Evolutionary conservation across 2,797 vertebrate species (phyloP).

Genomic region (Manis crassicaudata): DNA sequence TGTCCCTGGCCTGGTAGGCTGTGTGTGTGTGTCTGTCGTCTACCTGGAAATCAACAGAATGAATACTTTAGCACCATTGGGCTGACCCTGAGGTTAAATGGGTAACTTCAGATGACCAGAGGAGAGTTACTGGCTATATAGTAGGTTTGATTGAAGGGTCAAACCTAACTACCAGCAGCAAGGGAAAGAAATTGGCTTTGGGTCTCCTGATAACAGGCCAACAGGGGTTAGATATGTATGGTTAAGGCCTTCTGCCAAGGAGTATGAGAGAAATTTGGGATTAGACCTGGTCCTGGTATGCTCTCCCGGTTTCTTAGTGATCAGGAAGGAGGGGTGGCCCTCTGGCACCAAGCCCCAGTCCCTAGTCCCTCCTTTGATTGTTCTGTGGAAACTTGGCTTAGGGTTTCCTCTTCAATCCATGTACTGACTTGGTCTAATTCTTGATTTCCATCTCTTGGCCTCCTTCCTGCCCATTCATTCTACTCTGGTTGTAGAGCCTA

Average conservation of each 20-base stretch:
- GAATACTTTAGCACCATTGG: not conserved
- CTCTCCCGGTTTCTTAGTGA: not conserved
- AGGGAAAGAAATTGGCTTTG: not conserved
- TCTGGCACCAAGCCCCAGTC: not conserved
- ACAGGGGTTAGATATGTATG: not conserved
- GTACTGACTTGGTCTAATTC: slow-evolving; percentile 25
- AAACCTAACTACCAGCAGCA: not conserved
- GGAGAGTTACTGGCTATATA: not conserved
- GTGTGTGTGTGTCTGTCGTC: not conserved
- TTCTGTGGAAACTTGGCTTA: slow-evolving; percentile 65
- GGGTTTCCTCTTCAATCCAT: not conserved
- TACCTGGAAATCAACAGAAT: not conserved
- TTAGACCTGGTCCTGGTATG: not conserved
- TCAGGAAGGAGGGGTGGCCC: not conserved
- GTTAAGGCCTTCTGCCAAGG: not conserved
- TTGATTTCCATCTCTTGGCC: slow-evolving; percentile 60
- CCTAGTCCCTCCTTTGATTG: slow-evolving; percentile 32
- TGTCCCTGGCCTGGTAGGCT: not conserved
- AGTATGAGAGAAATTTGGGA: not conserved
- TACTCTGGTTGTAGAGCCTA: not conserved
- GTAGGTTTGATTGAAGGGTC: not conserved
- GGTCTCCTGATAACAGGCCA: not conserved
- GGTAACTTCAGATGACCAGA: not conserved
- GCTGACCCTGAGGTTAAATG: not conserved
- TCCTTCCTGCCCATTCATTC: slow-evolving; percentile 55